Base-by-base conservation (phyloP, 92 coral and sea anemone species). In the Micromussa lordhowensis region DNA sequence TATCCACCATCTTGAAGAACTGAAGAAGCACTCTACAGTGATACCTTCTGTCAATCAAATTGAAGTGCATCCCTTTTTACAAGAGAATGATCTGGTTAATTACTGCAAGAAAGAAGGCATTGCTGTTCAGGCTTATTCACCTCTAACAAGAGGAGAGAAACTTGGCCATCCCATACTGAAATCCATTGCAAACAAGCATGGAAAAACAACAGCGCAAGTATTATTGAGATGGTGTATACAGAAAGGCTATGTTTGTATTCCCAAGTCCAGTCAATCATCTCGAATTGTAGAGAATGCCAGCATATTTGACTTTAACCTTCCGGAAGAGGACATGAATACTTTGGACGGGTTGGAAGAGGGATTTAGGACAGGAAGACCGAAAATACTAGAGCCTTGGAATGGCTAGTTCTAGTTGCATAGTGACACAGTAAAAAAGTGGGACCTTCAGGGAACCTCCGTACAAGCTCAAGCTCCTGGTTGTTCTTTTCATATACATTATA, bases 11-110 rank as follows among this genome's bases (percentile, higher is more conserved):
- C 93, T 98, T 40, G 90, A 89, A 78, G 98, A 94, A 40, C 94
- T 98, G 44, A 92, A 89, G 70, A 88, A 93, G 90, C 90, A 95
- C 80, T 89, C 94, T 2, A 61, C 83, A 34, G 91, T 96, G 5
- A 15, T 86, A 32, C 99, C 99, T 32, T 93, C 99, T 63, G 95
- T 98, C 72, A 98, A 98, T 89, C 99, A 98, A 83, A 98, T 98
- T 86, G 99, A 98, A 72, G 90, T 98, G 19, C 99, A 98, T 57
- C 99, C 99, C 1, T 98, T 81, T 82, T 78, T 98, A 73, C 98
- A 98, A 76, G 96, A 95, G 85, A 82, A 64, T 2, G 82, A 78
- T 19, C 84, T 98, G 78, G 96, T 93, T 21, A 80, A 92, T 32
- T 94, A 98, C 82, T 98, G 99, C 84, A 86, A 82, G 69, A 84